These are phyloP conservation scores for Tringa solitaria DNA, from an alignment of 2,113 vertebrate species.

Conservation along the genomic window DNA sequence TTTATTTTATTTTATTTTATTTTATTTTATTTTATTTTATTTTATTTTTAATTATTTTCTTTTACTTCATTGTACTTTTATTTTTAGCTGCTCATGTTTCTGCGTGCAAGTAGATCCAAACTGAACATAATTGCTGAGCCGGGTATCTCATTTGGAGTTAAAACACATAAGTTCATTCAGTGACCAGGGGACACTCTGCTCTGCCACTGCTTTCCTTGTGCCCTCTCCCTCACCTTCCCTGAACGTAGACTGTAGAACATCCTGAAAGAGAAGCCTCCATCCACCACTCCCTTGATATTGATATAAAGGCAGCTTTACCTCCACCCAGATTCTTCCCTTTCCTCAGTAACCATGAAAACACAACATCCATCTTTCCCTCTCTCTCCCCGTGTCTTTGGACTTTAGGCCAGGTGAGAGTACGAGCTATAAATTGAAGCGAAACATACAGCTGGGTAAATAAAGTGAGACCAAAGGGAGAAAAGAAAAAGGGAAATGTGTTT, in stretches of 20 bases:
- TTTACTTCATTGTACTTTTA: neutral
- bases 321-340: slow-evolving; percentile 62
- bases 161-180: neutral
- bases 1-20: neutral
- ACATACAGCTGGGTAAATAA: slow-evolving; percentile 78
- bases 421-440: slow-evolving; percentile 74
- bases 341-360: slow-evolving; percentile 64
- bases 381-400: slow-evolving; percentile 64
- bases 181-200: neutral
- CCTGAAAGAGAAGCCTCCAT: slow-evolving; percentile 42
- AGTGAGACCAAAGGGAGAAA: neutral
- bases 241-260: neutral
- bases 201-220: neutral
- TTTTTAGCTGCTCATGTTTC: neutral
- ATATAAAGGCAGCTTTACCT: slow-evolving; percentile 41
- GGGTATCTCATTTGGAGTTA: neutral
- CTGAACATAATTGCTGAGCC: neutral
- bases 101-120: neutral
- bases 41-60: neutral
- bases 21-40: neutral
- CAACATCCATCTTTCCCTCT: slow-evolving; percentile 58
- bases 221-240: slow-evolving; percentile 30
- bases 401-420: slow-evolving; percentile 67
- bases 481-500: slow-evolving; percentile 69
- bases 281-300: slow-evolving; percentile 48